Conservation (phyloP, 2,888 invertebrate species). For the Melinopterus prodromus region DNA sequence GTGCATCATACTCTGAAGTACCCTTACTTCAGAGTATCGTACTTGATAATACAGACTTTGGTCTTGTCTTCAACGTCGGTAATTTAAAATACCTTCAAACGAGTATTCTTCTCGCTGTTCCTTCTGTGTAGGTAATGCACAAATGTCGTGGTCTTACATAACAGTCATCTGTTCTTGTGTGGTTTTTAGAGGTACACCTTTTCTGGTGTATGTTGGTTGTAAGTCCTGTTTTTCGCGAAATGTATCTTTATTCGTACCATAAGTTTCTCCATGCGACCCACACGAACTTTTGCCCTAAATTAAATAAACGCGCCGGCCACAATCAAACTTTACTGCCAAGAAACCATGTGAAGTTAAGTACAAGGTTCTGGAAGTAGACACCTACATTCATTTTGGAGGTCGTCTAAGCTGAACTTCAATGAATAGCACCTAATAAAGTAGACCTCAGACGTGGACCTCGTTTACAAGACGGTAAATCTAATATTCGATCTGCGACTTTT, state of each 20-base stretch:
- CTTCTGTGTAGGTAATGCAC: too few species aligned
- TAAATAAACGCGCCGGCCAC: neutral
- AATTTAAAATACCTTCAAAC: too few species aligned
- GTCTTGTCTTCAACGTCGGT: too few species aligned
- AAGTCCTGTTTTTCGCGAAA: neutral
- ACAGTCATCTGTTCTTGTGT: too few species aligned
- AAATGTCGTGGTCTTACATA: too few species aligned
- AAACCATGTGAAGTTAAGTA: neutral
- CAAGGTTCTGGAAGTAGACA: neutral
- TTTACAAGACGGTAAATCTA: neutral
- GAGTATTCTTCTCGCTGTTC: too few species aligned
- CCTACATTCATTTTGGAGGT: neutral
- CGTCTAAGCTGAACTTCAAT: neutral
- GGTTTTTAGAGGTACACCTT: neutral
- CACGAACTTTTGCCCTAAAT: neutral
- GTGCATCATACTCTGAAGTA: too few species aligned
- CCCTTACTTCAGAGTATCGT: too few species aligned
- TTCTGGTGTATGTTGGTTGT: neutral
- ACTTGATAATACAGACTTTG: too few species aligned
- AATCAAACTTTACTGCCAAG: neutral
- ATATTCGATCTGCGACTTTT: neutral
- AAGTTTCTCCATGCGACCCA: neutral
- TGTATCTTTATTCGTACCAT: neutral
- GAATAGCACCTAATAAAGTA: neutral
- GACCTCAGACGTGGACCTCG: neutral